Evolutionary conservation across 2,888 invertebrate species (phyloP), one percentile per base, ranked within the genome.

Genomic region (Julus scandinavius): DNA sequence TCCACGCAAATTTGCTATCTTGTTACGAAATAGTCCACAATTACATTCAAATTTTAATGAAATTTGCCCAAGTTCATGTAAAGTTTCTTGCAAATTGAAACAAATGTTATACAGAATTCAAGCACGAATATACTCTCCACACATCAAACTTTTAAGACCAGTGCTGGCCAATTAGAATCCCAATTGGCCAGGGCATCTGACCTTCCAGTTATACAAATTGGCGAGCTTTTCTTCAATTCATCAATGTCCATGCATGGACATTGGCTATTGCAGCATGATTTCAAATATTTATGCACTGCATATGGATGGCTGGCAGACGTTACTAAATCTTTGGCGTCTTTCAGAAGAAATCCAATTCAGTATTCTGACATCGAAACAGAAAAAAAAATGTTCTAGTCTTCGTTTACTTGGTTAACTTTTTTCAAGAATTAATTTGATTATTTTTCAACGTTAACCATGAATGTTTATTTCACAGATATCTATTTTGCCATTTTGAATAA

Each of bases 11-110:
- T 29, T 29, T 29, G 29, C 29, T 13, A 80, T 38, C 29, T 38
- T 38, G 20, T 20, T 38, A 11, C 11, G 38, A 38, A 80, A 38
- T 80, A 13, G 13, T 2, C 20, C 20, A 9, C 9, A 29, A 80
- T 38, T 38, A 2, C 20, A 20, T 38, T 80, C 29, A 38, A 38
- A 80, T 3, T 38, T 80, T 80, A 80, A 80, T 80, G 38, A 38
- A 80, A 38, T 80, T 80, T 38, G 38, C 38, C 13, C 80, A 80
- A 38, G 3, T 80, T 80, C 72, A 72, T 45, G 45, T 7, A 63
- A 29, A 80, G 80, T 80, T 80, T 6, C 29, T 80, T 38, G 38
- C 80, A 80, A 80, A 80, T 80, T 38, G 29, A 80, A 80, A 80
- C 13, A 6, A 80, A 38, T 38, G 38, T 80, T 45, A 45, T 45